Base-by-base conservation (phyloP, 2,113 vertebrate species). In the Hippoglossus stenolepis region DNA sequence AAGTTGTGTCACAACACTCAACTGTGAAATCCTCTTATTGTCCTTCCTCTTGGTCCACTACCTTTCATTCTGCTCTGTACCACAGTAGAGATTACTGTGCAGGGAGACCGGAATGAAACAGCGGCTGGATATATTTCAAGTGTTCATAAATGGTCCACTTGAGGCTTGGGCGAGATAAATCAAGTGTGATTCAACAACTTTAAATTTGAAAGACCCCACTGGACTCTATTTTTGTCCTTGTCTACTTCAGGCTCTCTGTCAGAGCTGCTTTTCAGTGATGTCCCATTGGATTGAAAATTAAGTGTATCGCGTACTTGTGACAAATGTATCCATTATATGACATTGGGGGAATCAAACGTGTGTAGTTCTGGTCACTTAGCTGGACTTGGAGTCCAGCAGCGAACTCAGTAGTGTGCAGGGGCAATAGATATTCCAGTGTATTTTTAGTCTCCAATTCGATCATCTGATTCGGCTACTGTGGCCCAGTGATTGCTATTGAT, bases 401-500 rank as follows among this genome's bases (percentile, higher is more conserved):
- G 28, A 75, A 49, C 68, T 75, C 77, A 75, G 80, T 1, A 2
- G 59, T 60, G 64, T 54, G 67, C 65, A 43, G 60, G 58, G 45
- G 24, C 38, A 9, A 83, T 79, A 58, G 77, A 82, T 70, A 76
- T 59, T 80, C 70, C 17, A n/a, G 77, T 9, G 38, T 88, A 89
- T 87, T 92, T 89, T 85, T 80, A 90, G 83, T 49, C 62, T 57
- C 66, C 24, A 1, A 80, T 84, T 86, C 76, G 56, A 90, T 82
- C 64, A 51, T 82, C 77, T 80, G 77, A 80, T 80, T 74, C 51
- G 75, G 82, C 79, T 56, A 66, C 71, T 80, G 79, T 85, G 77
- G 71, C 73, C 43, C 63, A 59, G 75, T 91, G 87, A 92, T 92
- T 86, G 78, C 75, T 91, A 90, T 91, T 91, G 91, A 93, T 93